Conservation (phyloP, 2,797 vertebrate genomes). For the Acanthis flammea region DNA sequence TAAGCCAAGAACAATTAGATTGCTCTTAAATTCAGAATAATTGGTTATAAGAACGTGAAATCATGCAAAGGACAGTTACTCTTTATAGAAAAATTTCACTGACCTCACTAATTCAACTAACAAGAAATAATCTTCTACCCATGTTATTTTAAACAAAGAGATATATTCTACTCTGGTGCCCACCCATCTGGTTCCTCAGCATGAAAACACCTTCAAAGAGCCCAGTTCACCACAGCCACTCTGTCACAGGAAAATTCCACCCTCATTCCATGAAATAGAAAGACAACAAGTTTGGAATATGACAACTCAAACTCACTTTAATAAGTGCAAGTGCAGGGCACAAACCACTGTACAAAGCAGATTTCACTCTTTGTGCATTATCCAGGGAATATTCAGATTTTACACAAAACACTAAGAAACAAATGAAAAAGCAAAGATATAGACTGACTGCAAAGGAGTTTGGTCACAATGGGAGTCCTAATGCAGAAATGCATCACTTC, state of each 20-base stretch:
- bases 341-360: neutral
- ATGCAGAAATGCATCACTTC: neutral
- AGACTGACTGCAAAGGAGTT: neutral
- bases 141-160: neutral
- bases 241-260: neutral
- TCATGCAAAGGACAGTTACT: neutral
- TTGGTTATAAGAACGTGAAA: neutral
- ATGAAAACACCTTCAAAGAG: neutral
- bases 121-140: neutral
- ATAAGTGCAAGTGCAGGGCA: neutral
- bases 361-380: accelerated
- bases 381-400: neutral
- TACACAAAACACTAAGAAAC: neutral
- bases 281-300: neutral
- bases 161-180: neutral
- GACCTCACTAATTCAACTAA: neutral
- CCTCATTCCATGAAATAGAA: neutral
- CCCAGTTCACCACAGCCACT: neutral
- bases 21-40: neutral
- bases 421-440: neutral
- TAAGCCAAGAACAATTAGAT: neutral
- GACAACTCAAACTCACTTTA: neutral
- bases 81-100: neutral
- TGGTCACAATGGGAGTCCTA: neutral
- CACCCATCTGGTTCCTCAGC: neutral